phyloP scores from a whole-genome alignment of 2,797 vertebrate species.

The Myripristis murdjan region DNA sequence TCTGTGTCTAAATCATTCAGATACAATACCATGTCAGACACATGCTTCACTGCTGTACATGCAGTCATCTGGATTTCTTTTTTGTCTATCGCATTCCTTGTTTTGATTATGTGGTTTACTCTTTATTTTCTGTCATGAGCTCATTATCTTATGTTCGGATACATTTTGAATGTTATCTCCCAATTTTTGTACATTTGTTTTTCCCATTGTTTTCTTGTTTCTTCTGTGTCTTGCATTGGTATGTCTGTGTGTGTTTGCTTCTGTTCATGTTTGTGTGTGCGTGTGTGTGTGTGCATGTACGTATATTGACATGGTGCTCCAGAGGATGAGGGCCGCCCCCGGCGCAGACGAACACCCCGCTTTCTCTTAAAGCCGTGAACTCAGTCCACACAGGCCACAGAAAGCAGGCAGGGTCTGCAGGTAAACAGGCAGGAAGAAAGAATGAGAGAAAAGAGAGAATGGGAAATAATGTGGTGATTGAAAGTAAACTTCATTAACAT shows the following conservation, averaged over 20 bases:
- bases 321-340: conserved; percentile 85
- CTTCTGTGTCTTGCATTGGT: conserved; percentile 57
- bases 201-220: conserved; percentile 51
- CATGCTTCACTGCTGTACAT: not conserved
- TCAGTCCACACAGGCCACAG: conserved; percentile 76
- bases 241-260: conserved; percentile 40
- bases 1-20: conserved; percentile 27
- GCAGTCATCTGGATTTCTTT: conserved; percentile 13
- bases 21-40: conserved; percentile 15
- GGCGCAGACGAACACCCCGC: conserved; percentile 86
- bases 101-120: conserved; percentile 41
- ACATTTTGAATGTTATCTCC: conserved; percentile 58
- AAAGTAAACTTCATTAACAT: conserved; percentile 17
- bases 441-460: not conserved
- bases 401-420: conserved; percentile 83
- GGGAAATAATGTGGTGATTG: not conserved
- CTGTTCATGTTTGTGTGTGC: conserved; percentile 32
- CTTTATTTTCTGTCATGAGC: conserved; percentile 56
- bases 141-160: conserved; percentile 58
- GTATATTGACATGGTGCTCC: conserved; percentile 54
- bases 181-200: conserved; percentile 47
- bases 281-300: conserved; percentile 46
- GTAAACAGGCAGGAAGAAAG: conserved; percentile 62
- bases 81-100: conserved; percentile 20
- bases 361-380: conserved; percentile 89